phyloP scores from a whole-genome alignment of 92 coral and sea anemone genomes.

The Pocillopora meandrina region DNA sequence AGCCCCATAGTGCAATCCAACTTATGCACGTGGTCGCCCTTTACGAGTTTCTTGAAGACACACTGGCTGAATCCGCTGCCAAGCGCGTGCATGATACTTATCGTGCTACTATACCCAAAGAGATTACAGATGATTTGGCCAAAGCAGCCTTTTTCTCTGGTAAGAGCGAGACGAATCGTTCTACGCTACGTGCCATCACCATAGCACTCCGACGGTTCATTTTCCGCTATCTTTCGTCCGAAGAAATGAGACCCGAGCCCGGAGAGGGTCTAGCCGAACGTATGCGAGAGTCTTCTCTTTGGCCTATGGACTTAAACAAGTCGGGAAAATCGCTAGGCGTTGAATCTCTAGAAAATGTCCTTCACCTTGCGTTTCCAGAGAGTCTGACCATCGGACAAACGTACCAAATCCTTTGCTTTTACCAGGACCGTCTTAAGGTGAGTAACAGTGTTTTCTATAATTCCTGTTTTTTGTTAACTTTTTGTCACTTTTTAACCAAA shows the following conservation, averaged over 20 bases:
- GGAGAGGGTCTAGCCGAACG: slow-evolving; percentile 54
- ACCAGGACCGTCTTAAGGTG: slow-evolving; percentile 47
- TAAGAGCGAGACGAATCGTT: slow-evolving; percentile 20
- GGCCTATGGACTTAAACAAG: slow-evolving; percentile 71
- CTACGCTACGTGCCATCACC: slow-evolving; percentile 49
- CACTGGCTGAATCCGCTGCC: slow-evolving; percentile 78
- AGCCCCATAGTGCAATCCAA: slow-evolving; percentile 72
- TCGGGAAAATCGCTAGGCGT: neutral
- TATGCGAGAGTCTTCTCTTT: slow-evolving; percentile 82
- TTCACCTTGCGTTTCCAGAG: slow-evolving; percentile 37
- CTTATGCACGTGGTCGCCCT: slow-evolving; percentile 86
- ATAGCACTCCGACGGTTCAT: slow-evolving; percentile 90
- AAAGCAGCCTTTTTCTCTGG: slow-evolving; percentile 17
- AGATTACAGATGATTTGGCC: slow-evolving; percentile 26
- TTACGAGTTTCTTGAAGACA: slow-evolving; percentile 90
- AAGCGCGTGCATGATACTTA: slow-evolving; percentile 70
- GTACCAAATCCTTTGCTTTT: slow-evolving; percentile 43
- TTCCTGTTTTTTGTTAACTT: too few relatives aligned
- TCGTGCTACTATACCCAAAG: slow-evolving; percentile 46
- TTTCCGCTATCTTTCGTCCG: slow-evolving; percentile 84
- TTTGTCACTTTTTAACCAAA: too few relatives aligned
- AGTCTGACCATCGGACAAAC: slow-evolving; percentile 47
- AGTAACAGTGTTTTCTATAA: neutral
- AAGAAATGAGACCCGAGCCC: slow-evolving; percentile 71
- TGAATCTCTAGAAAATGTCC: slow-evolving; percentile 12